A percentile compares a stretch with the other conserved stretches of the same genome.
Conservation (phyloP, 2,797 vertebrate species). For the Rhynchonycteris naso region DNA sequence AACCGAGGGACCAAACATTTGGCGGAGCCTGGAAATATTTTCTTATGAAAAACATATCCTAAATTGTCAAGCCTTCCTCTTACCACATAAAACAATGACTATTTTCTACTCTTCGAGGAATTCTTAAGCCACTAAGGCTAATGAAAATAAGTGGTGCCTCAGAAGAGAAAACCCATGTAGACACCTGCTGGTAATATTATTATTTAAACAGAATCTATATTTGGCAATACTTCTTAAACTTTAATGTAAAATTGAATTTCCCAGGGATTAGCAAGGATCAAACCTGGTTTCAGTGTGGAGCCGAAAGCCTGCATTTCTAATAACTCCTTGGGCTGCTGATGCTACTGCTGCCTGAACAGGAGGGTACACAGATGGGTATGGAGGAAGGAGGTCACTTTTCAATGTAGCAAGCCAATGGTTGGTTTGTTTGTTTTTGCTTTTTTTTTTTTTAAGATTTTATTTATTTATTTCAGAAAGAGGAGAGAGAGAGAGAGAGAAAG, state of each 20-base stretch:
- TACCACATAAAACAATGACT: neutral
- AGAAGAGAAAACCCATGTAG: neutral
- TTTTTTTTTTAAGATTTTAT: neutral
- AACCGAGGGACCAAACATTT: neutral
- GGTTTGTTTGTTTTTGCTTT: neutral
- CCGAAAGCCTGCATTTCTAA: neutral
- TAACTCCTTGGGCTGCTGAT: neutral
- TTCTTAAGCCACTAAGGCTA: neutral
- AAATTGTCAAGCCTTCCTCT: neutral
- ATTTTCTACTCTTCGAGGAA: neutral
- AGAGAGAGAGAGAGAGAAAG: too few relatives aligned
- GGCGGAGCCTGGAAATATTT: neutral
- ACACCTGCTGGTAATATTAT: neutral
- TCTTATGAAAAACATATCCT: neutral
- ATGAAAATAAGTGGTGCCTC: neutral
- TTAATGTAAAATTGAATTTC: neutral
- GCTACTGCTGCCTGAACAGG: neutral
- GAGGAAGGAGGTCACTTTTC: neutral
- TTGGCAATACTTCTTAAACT: neutral
- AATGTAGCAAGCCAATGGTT: fast-evolving
- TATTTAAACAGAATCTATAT: neutral
- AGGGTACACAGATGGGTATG: neutral
- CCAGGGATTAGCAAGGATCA: neutral
- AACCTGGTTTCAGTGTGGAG: neutral
- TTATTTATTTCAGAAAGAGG: too few relatives aligned